Evolutionary conservation across 2,797 vertebrate genomes (phyloP), one percentile per base, ranked within the genome.

Genomic region (Xerus rutilus): DNA sequence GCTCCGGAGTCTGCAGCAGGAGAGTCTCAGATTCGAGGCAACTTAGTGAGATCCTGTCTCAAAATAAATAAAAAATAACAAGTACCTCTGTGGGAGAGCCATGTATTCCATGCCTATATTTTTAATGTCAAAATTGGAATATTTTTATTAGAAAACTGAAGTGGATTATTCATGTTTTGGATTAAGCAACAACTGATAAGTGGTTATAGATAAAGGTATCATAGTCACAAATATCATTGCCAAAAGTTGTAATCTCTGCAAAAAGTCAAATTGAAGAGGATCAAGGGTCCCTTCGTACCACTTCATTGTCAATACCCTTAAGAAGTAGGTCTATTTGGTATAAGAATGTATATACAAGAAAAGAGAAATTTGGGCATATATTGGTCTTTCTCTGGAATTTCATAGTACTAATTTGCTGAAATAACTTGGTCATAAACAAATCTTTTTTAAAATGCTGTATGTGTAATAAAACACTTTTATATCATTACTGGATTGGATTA

Each of bases 51-150:
- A 25, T 25, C 23, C 59, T 62, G 23, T 62, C 59, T 62, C 59
- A 62, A 62, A 62, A 62, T 62, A 62, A 62, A 62, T 62, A 25
- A 25, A 25, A 59, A 25, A 11, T 25, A 62, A 62, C 59, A 62
- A 59, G 20, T 59, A 9, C 7, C 23, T 59, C 57, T 23, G 23
- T 62, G 59, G 59, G 23, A 59, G 57, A 62, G 59, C 21, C 23
- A 25, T 25, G 10, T 62, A 23, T 62, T 59, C 23, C 23, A 20
- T 70, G 69, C 35, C 73, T 92, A 89, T 93, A 49, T n/a, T 82
- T 90, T 89, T 94, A 93, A 83, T 92, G n/a, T 86, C n/a, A 87
- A 45, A 87, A 13, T 39, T 89, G 70, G 28, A 92, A 59, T 70
- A 3, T 65, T 88, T 65, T 43, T 47, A 7, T 94, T 64, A 72